phyloP scores from a whole-genome alignment of 1,140 invertebrate genomes.

The Saccostrea cuccullata region DNA sequence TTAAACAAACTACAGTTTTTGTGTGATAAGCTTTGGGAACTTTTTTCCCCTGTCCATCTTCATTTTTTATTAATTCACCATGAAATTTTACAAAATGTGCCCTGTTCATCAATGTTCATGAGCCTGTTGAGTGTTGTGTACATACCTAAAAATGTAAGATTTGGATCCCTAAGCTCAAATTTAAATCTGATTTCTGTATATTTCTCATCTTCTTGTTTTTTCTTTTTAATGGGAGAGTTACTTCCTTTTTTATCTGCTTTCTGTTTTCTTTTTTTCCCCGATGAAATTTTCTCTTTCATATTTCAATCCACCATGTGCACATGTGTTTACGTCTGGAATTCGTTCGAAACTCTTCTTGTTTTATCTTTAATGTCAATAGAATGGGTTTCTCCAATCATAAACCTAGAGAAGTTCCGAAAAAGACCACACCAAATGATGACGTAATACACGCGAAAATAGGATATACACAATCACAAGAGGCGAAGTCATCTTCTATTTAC shows the following conservation, averaged over 20 bases:
- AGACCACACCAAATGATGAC: conserved; percentile 54
- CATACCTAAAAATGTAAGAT: conserved; percentile 57
- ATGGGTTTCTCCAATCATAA: not conserved
- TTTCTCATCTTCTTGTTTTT: conserved; percentile 44
- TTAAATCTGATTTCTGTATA: conserved; percentile 61
- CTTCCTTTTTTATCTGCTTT: conserved; percentile 53
- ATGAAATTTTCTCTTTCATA: conserved; percentile 36
- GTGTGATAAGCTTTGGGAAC: too few species aligned
- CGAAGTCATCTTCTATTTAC: conserved; percentile 56
- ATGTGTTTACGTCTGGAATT: conserved; percentile 31
- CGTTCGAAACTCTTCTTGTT: not conserved
- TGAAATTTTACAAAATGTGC: not conserved
- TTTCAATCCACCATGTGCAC: not conserved
- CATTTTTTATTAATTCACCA: not conserved
- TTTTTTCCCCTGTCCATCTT: too few species aligned
- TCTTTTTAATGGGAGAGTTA: conserved; percentile 5
- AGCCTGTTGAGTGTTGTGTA: too few species aligned
- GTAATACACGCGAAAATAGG: conserved; percentile 26
- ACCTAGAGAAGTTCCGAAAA: not conserved
- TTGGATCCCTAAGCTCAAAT: conserved; percentile 54
- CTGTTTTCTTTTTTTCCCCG: conserved; percentile 49
- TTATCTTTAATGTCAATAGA: not conserved
- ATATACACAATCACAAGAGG: conserved; percentile 59
- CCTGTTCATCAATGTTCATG: too few species aligned
- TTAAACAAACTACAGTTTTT: too few species aligned